Evolutionary conservation across 2,888 invertebrate species (phyloP).

Genomic region (Troides oblongomaculatus): DNA sequence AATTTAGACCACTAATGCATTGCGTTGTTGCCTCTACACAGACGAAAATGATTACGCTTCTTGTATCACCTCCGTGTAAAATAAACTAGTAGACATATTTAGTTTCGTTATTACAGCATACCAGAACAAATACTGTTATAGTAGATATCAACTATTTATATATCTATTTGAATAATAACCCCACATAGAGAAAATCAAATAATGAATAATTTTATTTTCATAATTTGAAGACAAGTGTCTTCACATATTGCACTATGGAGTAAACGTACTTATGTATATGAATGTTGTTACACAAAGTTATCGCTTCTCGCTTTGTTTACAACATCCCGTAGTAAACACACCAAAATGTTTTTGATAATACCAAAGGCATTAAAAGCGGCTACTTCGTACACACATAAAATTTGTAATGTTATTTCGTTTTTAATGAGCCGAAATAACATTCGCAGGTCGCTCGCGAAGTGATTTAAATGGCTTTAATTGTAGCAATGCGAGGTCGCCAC

Average conservation of each 20-base stretch:
- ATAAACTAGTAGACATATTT: constrained; percentile 7
- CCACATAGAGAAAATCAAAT: too few species aligned
- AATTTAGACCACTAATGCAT: constrained; percentile 71
- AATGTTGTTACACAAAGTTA: background rate
- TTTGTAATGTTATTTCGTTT: constrained; percentile 68
- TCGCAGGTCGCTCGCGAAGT: constrained; percentile 69
- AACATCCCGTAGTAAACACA: constrained; percentile 32
- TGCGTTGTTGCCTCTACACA: constrained; percentile 44
- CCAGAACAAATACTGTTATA: too few species aligned
- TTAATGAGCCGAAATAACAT: constrained; percentile 72
- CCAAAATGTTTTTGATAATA: constrained; percentile 61
- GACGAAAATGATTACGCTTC: constrained; percentile 49
- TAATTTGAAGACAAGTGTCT: too few species aligned
- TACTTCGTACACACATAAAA: constrained; percentile 61
- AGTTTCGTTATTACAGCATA: background rate
- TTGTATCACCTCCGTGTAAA: constrained; percentile 15
- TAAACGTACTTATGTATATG: too few species aligned
- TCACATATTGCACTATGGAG: too few species aligned
- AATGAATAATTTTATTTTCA: too few species aligned
- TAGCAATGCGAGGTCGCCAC: constrained; percentile 49
- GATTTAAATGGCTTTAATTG: constrained; percentile 72
- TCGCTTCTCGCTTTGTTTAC: constrained; percentile 11
- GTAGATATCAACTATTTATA: too few species aligned
- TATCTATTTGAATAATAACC: too few species aligned
- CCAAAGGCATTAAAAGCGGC: constrained; percentile 54